Percentiles rank a stretch among this genome's conserved stretches.
phyloP scores from a whole-genome alignment of 2,888 invertebrate species.

The Pantelozetes paolii region DNA sequence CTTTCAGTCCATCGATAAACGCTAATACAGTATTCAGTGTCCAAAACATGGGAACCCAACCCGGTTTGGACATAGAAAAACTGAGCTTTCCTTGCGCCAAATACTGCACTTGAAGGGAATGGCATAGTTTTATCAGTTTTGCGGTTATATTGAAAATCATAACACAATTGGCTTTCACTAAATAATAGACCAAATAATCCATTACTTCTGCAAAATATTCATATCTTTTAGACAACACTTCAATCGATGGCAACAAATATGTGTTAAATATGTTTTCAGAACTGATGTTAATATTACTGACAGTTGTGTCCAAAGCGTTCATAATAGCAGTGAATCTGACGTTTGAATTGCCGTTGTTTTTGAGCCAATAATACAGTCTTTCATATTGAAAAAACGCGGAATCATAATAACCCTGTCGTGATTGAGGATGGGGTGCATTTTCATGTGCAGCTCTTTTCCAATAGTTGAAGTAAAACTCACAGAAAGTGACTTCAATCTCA shows the following conservation, averaged over 20 bases:
- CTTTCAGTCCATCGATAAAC: too few species aligned
- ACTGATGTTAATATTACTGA: neutral
- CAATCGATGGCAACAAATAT: neutral
- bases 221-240: neutral
- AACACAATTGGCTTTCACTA: neutral
- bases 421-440: neutral
- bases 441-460: neutral
- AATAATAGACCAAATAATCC: neutral
- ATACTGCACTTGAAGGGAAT: neutral
- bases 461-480: neutral
- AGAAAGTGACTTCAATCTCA: neutral
- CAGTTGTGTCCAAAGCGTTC: neutral
- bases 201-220: neutral
- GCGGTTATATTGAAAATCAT: neutral
- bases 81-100: neutral
- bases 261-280: neutral
- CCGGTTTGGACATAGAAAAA: neutral
- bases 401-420: too few species aligned
- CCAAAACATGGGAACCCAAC: neutral
- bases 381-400: neutral
- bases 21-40: neutral
- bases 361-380: neutral
- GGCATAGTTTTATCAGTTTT: neutral
- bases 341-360: neutral
- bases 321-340: neutral